phyloP scores from a whole-genome alignment of 2,797 vertebrate genomes.

The Varecia variegata region DNA sequence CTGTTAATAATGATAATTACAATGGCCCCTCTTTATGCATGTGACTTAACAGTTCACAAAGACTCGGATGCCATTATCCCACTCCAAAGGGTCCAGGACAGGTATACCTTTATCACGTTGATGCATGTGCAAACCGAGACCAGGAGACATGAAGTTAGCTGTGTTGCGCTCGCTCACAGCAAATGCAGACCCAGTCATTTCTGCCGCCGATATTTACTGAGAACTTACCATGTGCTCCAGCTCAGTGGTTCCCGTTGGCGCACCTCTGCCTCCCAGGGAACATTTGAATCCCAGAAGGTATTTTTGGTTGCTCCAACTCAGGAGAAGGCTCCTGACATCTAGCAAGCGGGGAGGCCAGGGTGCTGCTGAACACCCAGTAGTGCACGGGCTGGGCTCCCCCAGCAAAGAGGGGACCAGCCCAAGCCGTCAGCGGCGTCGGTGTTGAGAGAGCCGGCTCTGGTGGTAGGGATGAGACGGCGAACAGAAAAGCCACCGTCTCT shows the following conservation, averaged over 20 bases:
- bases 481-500: too few species aligned
- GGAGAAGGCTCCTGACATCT: not conserved
- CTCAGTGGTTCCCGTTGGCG: fast-evolving
- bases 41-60: not conserved
- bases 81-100: not conserved
- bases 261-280: too few species aligned
- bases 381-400: too few species aligned
- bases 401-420: not conserved
- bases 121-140: not conserved
- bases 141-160: not conserved
- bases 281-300: not conserved
- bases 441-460: not conserved
- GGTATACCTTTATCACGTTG: not conserved
- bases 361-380: not conserved
- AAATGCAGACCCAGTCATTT: not conserved
- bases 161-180: not conserved
- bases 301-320: not conserved
- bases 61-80: not conserved
- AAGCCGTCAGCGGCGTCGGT: fast-evolving
- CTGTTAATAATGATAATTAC: not conserved
- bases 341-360: not conserved
- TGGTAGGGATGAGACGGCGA: too few species aligned
- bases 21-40: not conserved
- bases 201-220: not conserved
- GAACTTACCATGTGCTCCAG: not conserved